Evolutionary conservation across 2,797 vertebrate species (phyloP), one percentile per base, ranked within the genome.

Genomic region (Silurus lanzhouensis): DNA sequence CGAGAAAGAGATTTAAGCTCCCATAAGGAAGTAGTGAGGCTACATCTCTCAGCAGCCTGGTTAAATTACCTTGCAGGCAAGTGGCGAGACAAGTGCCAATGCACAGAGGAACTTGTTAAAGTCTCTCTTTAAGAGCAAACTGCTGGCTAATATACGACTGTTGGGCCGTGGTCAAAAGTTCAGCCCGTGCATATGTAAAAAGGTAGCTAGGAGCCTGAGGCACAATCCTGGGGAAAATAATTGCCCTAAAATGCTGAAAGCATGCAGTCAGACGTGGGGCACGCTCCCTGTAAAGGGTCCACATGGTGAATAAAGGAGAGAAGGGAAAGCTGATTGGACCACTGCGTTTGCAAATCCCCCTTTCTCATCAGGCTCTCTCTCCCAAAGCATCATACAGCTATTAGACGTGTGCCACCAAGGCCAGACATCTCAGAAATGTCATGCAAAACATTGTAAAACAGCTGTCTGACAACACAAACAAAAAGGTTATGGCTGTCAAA

Each of bases 111-210:
- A 96, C 95, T 95, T 96, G 94, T 94, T 95, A 96, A 87, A 95
- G 96, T 93, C 95, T 94, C 96, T 94, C 91, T 90, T 96, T 95
- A 92, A 90, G 87, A 89, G 90, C 92, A 92, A 92, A 90, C 94
- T 93, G 92, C 94, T 93, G 94, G 96, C 95, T 96, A 96, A 97
- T 97, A 95, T 96, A 95, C 90, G 96, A 95, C 95, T 97, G 96
- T 95, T 93, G 97, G 94, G 95, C 96, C 96, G 94, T 98, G 98
- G 98, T 99, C 98, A 99, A 98, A 99, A 99, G 98, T 99, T 99
- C 97, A 99, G 96, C 95, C 95, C 96, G 96, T 99, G 97, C 98
- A 99, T 99, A 98, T 98, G 97, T 98, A 98, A 99, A 99, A 99
- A 99, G 98, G 97, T 97, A 98, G 97, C 96, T 95, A 95, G 96